Percentiles rank a stretch among this genome's conserved stretches.
Conservation (phyloP, 2,888 invertebrate genomes). For the Tetragonula carbonaria region DNA sequence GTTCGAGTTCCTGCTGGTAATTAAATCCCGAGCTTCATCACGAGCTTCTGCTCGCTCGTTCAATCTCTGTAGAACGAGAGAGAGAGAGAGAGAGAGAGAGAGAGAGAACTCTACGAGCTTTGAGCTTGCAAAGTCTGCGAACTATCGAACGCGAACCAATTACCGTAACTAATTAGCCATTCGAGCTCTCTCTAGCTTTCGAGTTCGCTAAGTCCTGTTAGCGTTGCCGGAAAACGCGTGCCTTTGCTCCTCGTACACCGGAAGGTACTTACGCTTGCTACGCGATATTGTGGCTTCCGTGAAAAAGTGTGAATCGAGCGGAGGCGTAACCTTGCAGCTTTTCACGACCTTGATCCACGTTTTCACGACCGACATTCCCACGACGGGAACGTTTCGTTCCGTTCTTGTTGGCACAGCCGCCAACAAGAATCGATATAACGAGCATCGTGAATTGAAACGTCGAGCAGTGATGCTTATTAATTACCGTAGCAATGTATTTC, state of each 20-base stretch:
- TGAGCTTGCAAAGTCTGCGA: conserved; percentile 68
- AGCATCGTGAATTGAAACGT: background rate
- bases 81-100: background rate
- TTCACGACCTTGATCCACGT: conserved; percentile 39
- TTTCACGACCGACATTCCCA: no score
- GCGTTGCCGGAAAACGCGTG: conserved; percentile 31
- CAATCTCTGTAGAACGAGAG: background rate
- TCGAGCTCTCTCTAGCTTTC: conserved; percentile 62
- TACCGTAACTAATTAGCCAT: conserved; percentile 73
- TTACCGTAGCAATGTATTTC: background rate
- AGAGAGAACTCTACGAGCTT: conserved; percentile 54
- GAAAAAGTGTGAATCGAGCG: conserved; percentile 19
- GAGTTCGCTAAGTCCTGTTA: conserved; percentile 64
- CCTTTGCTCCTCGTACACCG: no score
- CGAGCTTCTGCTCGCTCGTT: conserved; percentile 20
- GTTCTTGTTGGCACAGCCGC: background rate
- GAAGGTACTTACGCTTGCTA: background rate
- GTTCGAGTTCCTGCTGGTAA: conserved; percentile 63
- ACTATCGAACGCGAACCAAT: conserved; percentile 74
- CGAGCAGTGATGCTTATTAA: background rate
- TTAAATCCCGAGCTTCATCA: conserved; percentile 69
- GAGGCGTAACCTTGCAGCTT: conserved; percentile 33
- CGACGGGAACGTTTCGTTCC: background rate
- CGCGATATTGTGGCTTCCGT: background rate
- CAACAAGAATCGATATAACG: no score